These are phyloP conservation scores for Drosophila quasianomalipes DNA, from an alignment of 2,888 invertebrate genomes.

Conservation along the genomic window DNA sequence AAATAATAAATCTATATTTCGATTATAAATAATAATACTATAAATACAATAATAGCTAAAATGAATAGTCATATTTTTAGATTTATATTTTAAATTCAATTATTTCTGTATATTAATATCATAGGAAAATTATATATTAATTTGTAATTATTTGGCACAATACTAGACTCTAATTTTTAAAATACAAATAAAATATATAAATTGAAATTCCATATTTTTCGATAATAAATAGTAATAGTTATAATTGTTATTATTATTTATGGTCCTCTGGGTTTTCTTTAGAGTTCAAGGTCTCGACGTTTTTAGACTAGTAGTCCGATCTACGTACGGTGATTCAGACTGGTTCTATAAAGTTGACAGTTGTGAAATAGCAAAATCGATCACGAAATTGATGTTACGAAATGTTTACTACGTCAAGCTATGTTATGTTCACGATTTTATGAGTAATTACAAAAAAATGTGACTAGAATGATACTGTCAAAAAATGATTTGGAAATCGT, in stretches of 20 bases:
- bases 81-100: background rate
- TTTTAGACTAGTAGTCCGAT: background rate
- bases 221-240: background rate
- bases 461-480: background rate
- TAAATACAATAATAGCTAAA: no score
- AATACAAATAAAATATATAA: background rate
- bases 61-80: no score
- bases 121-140: background rate
- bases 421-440: background rate
- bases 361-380: background rate
- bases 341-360: background rate
- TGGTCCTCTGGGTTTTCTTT: background rate
- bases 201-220: background rate
- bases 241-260: background rate
- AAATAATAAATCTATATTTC: no score
- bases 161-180: background rate
- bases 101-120: background rate
- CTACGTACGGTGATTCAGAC: background rate
- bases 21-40: no score
- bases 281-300: background rate
- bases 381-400: background rate
- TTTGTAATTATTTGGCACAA: background rate
- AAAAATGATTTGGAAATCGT: background rate
- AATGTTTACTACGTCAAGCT: constrained; percentile 5
- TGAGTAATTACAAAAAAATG: background rate